Evolutionary conservation across 2,888 invertebrate genomes (phyloP).

Genomic region (Camponotus fellah): DNA sequence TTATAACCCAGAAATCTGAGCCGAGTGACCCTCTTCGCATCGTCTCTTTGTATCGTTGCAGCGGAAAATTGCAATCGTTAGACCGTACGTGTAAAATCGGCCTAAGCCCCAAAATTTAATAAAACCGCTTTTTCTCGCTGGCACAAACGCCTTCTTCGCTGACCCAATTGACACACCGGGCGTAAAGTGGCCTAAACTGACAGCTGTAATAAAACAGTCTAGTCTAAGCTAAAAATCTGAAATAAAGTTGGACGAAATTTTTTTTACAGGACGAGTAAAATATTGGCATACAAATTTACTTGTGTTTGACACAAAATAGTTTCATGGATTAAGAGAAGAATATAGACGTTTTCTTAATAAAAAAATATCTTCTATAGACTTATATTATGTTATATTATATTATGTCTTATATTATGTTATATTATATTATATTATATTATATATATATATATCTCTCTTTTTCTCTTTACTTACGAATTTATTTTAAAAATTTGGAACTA

Average conservation of each 20-base stretch:
- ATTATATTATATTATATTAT: no score
- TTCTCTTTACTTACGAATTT: no score
- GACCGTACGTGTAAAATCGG: conserved; percentile 43
- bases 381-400: no score
- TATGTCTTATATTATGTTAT: no score
- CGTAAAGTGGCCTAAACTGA: conserved; percentile 31
- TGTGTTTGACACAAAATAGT: background rate
- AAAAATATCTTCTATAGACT: no score
- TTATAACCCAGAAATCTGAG: conserved; percentile 24
- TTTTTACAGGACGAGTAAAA: background rate
- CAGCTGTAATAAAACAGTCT: conserved; percentile 44
- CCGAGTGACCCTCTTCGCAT: conserved; percentile 28
- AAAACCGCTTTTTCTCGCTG: conserved; percentile 42
- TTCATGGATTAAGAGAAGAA: background rate
- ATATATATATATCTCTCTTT: no score
- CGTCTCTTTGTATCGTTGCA: conserved; percentile 50
- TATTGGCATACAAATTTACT: background rate
- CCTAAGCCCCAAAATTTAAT: conserved; percentile 55
- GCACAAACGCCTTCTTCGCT: conserved; percentile 38
- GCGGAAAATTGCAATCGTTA: conserved; percentile 52
- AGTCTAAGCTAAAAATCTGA: conserved; percentile 19
- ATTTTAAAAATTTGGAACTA: background rate
- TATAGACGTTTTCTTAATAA: background rate
- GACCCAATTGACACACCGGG: conserved; percentile 35
- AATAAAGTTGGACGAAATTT: conserved; percentile 16